Percentiles rank a stretch among this genome's conserved stretches.
phyloP scores from a whole-genome alignment of 2,888 invertebrate genomes.

The Hypsopygia costalis region DNA sequence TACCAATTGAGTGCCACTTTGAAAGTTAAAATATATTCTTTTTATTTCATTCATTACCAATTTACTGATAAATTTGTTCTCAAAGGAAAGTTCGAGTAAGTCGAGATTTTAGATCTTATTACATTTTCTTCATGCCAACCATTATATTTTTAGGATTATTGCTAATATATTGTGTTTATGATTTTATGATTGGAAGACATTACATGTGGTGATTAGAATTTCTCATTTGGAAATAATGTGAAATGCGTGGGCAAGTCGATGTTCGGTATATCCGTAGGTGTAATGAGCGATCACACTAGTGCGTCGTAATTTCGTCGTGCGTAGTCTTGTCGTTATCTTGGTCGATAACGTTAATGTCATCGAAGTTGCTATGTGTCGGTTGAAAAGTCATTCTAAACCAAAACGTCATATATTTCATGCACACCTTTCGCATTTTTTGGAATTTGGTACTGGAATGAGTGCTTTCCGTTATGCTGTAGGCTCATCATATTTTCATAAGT shows the following conservation, averaged over 20 bases:
- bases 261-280: slow-evolving; percentile 33
- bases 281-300: slow-evolving; percentile 49
- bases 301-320: slow-evolving; percentile 72
- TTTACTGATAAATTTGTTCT: slow-evolving; percentile 17
- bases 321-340: slow-evolving; percentile 71
- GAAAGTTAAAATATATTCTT: too few species aligned
- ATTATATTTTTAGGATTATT: slow-evolving; percentile 47
- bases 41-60: background rate
- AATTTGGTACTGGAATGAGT: too few species aligned
- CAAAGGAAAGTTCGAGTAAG: slow-evolving; percentile 38
- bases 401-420: too few species aligned
- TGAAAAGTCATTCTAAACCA: slow-evolving; percentile 6
- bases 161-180: slow-evolving; percentile 10
- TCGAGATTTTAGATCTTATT: slow-evolving; percentile 44
- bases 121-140: slow-evolving; percentile 40
- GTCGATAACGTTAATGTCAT: slow-evolving; percentile 51
- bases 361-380: slow-evolving; percentile 19
- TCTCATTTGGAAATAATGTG: slow-evolving; percentile 9
- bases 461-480: slow-evolving; percentile 27
- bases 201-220: background rate
- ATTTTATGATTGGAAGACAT: background rate
- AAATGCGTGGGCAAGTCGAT: slow-evolving; percentile 33
- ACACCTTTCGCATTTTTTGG: too few species aligned
- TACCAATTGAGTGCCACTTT: slow-evolving; percentile 17
- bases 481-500: background rate